Percentiles rank a stretch among this genome's conserved stretches.
Conservation (phyloP, 2,888 invertebrate species). For the Strigamia transsilvanica region DNA sequence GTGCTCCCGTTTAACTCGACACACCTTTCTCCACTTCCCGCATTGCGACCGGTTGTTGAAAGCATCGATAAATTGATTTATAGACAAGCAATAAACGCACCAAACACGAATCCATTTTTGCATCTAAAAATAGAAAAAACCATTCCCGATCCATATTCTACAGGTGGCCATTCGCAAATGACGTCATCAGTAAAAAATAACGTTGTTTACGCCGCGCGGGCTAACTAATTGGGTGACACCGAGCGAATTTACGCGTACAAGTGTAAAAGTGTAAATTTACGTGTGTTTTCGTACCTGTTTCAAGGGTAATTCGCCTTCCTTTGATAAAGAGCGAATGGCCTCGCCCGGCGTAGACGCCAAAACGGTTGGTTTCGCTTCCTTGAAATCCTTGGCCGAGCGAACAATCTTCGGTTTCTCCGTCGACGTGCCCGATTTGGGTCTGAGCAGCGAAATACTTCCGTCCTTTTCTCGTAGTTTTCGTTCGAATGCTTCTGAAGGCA, state of each 20-base stretch:
- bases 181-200: too few species aligned
- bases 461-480: slow-evolving; percentile 6
- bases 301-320: not conserved
- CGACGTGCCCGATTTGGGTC: not conserved
- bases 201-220: too few species aligned
- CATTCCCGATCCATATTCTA: too few species aligned
- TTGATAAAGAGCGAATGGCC: not conserved
- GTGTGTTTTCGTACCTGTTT: not conserved
- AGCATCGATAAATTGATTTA: too few species aligned
- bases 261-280: not conserved
- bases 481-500: slow-evolving; percentile 14
- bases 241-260: too few species aligned
- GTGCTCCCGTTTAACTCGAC: slow-evolving; percentile 2
- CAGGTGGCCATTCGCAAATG: too few species aligned
- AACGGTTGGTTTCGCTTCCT: not conserved
- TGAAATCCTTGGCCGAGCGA: not conserved
- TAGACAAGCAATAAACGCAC: too few species aligned
- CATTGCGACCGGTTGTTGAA: too few species aligned
- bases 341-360: not conserved
- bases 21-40: not conserved
- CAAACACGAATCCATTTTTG: too few species aligned
- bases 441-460: not conserved
- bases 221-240: too few species aligned
- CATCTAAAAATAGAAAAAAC: too few species aligned
- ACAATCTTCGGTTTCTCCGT: not conserved